Evolutionary conservation across 2,797 vertebrate genomes (phyloP), one percentile per base, ranked within the genome.

Genomic region (Enoplosus armatus): DNA sequence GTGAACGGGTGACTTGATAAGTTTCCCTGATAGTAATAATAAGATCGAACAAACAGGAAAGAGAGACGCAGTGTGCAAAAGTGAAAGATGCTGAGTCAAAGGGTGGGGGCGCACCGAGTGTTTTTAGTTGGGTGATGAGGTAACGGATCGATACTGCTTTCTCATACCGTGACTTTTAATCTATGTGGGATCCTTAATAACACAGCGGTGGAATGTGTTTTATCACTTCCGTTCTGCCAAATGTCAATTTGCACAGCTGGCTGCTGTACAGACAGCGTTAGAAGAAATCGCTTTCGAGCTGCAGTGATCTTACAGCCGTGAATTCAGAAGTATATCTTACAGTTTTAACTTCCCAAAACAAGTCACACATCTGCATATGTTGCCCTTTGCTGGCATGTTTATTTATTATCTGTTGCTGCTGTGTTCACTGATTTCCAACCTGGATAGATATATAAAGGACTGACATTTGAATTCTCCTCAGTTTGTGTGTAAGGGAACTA

Each of bases 11-110:
- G 90, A 90, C 68, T 80, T 22, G 82, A 87, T 80, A 90, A 89
- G 87, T 94, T 95, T 94, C 93, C 91, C 90, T 83, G 79, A 81
- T 86, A 94, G 90, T 94, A 95, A 93, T 94, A 94, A 92, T 90
- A 92, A 84, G 92, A 94, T 79, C 3, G 87, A 90, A 84, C 87
- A 93, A 91, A 93, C 86, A 89, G 88, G 87, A 87, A 82, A 84
- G 76, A 90, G 82, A 72, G 35, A 80, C 22, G 63, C 68, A 27
- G 45, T 87, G 89, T 31, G 89, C 88, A 87, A 85, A 86, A 94
- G 82, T 85, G 90, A 94, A 94, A 94, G 90, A 87, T 68, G 84
- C 85, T 93, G 84, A 94, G 92, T 95, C 93, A 95, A 82, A 89
- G 69, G 79, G 75, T 60, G 89, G 92, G 84, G 85, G 89, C 69